phyloP scores from a whole-genome alignment of 1,140 invertebrate genomes.

The Hestina assimilis region DNA sequence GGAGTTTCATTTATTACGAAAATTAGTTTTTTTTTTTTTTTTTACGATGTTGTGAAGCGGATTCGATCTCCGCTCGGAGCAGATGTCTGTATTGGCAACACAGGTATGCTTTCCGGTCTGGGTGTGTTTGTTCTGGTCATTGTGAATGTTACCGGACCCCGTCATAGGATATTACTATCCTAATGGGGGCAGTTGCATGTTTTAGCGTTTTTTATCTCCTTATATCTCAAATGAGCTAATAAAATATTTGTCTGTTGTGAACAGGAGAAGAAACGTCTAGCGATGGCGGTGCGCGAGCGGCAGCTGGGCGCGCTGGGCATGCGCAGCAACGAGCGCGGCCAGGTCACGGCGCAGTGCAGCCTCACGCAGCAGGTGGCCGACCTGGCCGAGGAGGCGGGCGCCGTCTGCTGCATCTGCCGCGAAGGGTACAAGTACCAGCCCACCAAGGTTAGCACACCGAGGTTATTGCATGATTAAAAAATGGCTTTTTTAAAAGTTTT shows the following conservation, averaged over 20 bases:
- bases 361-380: constrained; percentile 97
- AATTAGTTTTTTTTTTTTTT: too few species aligned
- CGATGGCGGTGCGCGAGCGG: constrained; percentile 98
- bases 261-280: constrained; percentile 95
- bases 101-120: too few species aligned
- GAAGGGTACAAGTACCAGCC: constrained; percentile 98
- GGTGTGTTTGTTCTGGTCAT: too few species aligned
- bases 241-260: neutral
- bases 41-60: too few species aligned
- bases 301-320: constrained; percentile 97
- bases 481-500: too few species aligned
- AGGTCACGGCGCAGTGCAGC: constrained; percentile 93
- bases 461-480: too few species aligned
- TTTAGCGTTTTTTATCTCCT: neutral
- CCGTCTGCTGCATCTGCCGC: constrained; percentile 98
- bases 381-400: constrained; percentile 94
- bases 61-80: too few species aligned
- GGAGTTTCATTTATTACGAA: too few species aligned
- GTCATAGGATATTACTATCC: too few species aligned
- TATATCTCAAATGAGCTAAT: neutral
- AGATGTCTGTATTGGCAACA: too few species aligned
- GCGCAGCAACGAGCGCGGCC: constrained; percentile 95
- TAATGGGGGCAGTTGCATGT: too few species aligned
- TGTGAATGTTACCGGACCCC: too few species aligned
- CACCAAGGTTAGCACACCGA: constrained; percentile 80